These are phyloP conservation scores for Andrena praecox DNA, from an alignment of 2,888 invertebrate species.

Conservation along the genomic window DNA sequence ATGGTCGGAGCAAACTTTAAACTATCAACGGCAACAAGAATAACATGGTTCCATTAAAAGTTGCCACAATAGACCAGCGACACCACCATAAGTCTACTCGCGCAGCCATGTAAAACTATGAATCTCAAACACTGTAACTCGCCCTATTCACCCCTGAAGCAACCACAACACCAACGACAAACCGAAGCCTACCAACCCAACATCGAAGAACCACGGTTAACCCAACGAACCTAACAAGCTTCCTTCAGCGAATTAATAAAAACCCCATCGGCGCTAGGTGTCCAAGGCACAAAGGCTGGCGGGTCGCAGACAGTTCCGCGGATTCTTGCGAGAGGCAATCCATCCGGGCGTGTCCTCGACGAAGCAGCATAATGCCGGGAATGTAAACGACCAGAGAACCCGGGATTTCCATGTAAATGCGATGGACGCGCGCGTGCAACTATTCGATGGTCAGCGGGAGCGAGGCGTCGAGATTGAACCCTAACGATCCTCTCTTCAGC, in stretches of 20 bases:
- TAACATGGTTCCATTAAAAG: no score
- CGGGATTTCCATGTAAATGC: slow-evolving; percentile 73
- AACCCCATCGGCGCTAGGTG: background rate
- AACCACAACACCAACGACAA: no score
- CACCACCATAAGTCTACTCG: no score
- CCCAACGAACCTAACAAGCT: background rate
- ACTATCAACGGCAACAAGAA: no score
- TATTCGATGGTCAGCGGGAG: slow-evolving; percentile 62
- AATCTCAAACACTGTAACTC: no score
- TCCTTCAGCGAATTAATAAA: background rate
- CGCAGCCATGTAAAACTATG: no score
- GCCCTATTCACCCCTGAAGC: no score
- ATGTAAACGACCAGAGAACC: slow-evolving; percentile 63
- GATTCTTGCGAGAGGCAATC: slow-evolving; percentile 55
- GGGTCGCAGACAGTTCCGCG: slow-evolving; percentile 40
- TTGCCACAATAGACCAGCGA: no score
- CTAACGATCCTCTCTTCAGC: slow-evolving; percentile 59
- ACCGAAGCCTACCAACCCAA: no score
- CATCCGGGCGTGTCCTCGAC: slow-evolving; percentile 37
- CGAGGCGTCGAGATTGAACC: slow-evolving; percentile 47
- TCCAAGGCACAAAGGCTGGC: no score
- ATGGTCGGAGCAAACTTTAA: no score
- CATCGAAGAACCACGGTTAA: background rate
- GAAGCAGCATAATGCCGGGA: slow-evolving; percentile 63
- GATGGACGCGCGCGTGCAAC: slow-evolving; percentile 49